These are phyloP conservation scores for Morone saxatilis DNA, from an alignment of 2,113 vertebrate species.

Conservation along the genomic window DNA sequence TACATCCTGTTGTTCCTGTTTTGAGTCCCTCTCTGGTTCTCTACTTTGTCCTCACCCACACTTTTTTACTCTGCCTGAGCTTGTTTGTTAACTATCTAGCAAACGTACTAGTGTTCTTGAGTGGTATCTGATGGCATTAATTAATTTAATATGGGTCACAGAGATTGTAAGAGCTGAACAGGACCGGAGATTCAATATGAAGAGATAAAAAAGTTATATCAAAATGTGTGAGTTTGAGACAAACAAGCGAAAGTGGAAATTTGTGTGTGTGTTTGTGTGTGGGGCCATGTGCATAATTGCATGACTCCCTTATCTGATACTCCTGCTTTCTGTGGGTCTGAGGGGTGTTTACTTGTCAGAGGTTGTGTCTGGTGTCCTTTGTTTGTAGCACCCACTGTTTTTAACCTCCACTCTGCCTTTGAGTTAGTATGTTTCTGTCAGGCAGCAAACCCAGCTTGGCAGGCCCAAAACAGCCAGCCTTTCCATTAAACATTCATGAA, in stretches of 20 bases:
- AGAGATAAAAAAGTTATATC: not conserved
- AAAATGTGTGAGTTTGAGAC: conserved; percentile 12
- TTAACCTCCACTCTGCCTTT: conserved; percentile 65
- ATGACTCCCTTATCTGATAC: conserved; percentile 21
- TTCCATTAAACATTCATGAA: conserved; percentile 83
- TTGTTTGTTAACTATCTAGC: conserved; percentile 3
- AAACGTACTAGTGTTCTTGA: conserved; percentile 2
- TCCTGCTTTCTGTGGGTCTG: conserved; percentile 33
- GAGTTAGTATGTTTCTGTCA: conserved; percentile 72
- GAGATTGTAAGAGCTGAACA: conserved; percentile 1
- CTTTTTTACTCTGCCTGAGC: not conserved
- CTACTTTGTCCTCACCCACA: not conserved
- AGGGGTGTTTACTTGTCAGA: conserved; percentile 59
- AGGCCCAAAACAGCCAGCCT: conserved; percentile 69
- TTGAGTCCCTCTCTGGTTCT: not conserved
- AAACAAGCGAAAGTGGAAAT: not conserved
- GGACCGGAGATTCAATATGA: not conserved
- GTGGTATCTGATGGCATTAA: conserved; percentile 30
- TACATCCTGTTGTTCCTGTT: conserved; percentile 25
- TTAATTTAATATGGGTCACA: conserved; percentile 38
- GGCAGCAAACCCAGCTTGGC: conserved; percentile 62
- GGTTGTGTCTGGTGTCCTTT: conserved; percentile 42
- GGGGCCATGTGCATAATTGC: conserved; percentile 22
- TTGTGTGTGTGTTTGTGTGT: not conserved
- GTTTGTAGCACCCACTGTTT: conserved; percentile 57